These are phyloP conservation scores for Archips crataeganus DNA, from an alignment of 2,888 invertebrate genomes.

Conservation along the genomic window DNA sequence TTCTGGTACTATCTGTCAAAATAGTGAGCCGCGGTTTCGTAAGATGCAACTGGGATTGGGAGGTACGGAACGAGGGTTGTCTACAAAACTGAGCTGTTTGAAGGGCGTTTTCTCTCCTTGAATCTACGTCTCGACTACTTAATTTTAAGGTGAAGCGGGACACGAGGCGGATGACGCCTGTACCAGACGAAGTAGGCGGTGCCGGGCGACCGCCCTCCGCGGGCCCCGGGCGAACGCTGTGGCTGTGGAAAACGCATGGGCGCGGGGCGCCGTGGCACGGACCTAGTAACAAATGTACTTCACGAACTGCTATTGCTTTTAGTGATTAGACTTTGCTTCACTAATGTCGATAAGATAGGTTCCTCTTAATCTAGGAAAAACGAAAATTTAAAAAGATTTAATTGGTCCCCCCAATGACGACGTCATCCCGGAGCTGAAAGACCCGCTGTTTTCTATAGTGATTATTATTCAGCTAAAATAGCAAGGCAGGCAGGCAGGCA, in stretches of 20 bases:
- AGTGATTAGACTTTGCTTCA: slow-evolving; percentile 64
- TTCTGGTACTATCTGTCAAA: background rate
- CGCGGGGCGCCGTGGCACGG: slow-evolving; percentile 80
- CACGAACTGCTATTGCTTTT: slow-evolving; percentile 76
- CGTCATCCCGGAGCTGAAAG: background rate
- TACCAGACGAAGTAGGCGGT: slow-evolving; percentile 85
- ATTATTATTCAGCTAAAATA: background rate
- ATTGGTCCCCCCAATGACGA: no score
- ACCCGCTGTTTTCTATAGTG: background rate
- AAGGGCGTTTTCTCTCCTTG: slow-evolving; percentile 72
- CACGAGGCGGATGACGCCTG: slow-evolving; percentile 82
- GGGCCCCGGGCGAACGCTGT: slow-evolving; percentile 79
- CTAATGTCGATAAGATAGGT: slow-evolving; percentile 57
- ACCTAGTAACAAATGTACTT: slow-evolving; percentile 81
- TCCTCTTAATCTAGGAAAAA: background rate
- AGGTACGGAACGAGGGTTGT: slow-evolving; percentile 15
- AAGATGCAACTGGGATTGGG: background rate
- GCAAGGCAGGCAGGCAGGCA: background rate
- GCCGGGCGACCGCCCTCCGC: slow-evolving; percentile 82
- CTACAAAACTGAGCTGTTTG: slow-evolving; percentile 51
- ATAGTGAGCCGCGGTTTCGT: background rate
- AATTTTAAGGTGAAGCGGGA: slow-evolving; percentile 77
- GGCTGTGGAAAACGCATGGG: slow-evolving; percentile 76
- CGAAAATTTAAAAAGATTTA: background rate
- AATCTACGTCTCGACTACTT: slow-evolving; percentile 62